Base-by-base conservation (phyloP, 2,113 vertebrate genomes). In the Donacobius atricapilla region DNA sequence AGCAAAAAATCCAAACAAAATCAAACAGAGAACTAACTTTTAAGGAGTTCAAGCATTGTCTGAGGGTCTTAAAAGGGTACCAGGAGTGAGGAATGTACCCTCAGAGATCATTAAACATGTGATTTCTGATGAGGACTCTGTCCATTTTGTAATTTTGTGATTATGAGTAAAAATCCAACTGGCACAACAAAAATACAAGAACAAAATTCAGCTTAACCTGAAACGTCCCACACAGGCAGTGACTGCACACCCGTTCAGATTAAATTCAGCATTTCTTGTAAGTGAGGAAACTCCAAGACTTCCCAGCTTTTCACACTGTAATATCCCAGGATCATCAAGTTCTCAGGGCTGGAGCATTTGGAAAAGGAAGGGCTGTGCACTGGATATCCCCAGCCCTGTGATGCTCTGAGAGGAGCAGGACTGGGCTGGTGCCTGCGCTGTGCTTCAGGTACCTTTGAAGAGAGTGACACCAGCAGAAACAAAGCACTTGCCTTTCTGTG, bases 261-360 rank as follows among this genome's bases (percentile, higher is more conserved):
- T 23, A 44, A 78, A 91, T n/a, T 33, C 45, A 44, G 16, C 23
- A 40, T 47, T 81, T 65, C 21, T 2, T 23, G 0, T 9, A 47
- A 37, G 15, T 13, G 23, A 30, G 18, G 17, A 23, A 71, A 73
- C 14, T 19, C 27, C 31, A 71, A n/a, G 15, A 51, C 9, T 27
- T 76, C 47, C 30, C 57, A 60, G 0, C 25, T 73, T 83, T 45
- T 65, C 60, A 3, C 31, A 33, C 7, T 0, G 2, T 2, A 3
- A 17, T 23, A 54, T 40, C 12, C 54, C 35, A 65, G n/a, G 50
- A 63, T 4, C 3, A 7, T 9, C n/a, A 20, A 0, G 0, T 7
- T 7, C 22, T 6, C 10, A 17, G 25, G 44, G 33, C 51, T 66
- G 53, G 30, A 64, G 20, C 20, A 37, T 18, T 11, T 71, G 37